phyloP scores from a whole-genome alignment of 1,140 invertebrate genomes.

The Ericerus pela region DNA sequence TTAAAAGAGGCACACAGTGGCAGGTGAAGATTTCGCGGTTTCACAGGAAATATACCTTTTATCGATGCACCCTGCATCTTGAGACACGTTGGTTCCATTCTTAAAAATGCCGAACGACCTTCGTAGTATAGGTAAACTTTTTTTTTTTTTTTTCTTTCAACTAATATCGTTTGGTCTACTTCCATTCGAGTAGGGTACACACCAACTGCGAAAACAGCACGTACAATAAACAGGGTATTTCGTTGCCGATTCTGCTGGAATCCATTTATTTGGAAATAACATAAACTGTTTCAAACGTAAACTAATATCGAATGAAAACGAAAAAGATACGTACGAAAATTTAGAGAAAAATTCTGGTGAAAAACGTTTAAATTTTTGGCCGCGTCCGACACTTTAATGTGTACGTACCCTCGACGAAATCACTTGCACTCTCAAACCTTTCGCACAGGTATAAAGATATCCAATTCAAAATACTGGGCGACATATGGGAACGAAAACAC shows the following conservation, averaged over 20 bases:
- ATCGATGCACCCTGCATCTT: not conserved
- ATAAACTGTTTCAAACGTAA: not conserved
- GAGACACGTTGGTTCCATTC: slow-evolving; percentile 1
- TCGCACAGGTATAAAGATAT: not conserved
- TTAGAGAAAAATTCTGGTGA: not conserved
- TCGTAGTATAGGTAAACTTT: slow-evolving; percentile 1
- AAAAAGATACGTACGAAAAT: too few species aligned
- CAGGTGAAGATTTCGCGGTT: not conserved
- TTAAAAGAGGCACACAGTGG: not conserved
- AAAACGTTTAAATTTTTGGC: not conserved
- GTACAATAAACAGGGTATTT: not conserved
- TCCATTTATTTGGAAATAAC: not conserved
- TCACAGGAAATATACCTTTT: slow-evolving; percentile 3
- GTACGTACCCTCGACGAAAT: not conserved
- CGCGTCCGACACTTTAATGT: not conserved
- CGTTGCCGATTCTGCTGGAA: not conserved
- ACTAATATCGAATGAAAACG: not conserved
- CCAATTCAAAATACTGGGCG: slow-evolving; percentile 1
- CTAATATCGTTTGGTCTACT: not conserved
- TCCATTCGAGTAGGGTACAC: not conserved
- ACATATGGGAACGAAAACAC: too few species aligned
- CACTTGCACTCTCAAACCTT: not conserved
- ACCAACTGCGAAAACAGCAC: not conserved
- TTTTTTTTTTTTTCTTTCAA: too few species aligned
- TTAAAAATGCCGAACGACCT: slow-evolving; percentile 8